Base-by-base conservation (phyloP, 53 echinoderm and acorn worm species). In the Arbacia lixula region DNA sequence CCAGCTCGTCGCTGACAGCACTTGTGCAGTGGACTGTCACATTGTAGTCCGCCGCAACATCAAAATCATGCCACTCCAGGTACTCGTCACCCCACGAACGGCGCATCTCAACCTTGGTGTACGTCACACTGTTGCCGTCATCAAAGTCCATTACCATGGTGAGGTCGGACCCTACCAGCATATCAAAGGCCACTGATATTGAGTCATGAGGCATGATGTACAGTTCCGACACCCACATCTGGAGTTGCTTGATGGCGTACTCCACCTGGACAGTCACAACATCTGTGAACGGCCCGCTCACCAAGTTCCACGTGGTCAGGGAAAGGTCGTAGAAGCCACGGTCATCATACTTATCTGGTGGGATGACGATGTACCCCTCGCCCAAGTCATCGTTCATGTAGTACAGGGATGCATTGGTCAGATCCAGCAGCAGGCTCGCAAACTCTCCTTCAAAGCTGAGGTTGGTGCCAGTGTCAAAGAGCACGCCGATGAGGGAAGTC, bases 161-260 rank as follows among this genome's bases (percentile, higher is more conserved):
- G 43, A 95, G 84, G 87, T 89, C 90, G 11, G 95, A 95, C 30
- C 95, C 95, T 21, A 90, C 89, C 51, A 85, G 26, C 90, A 95
- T 88, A 75, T 95, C 95, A 69, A 92, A 95, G 17, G 62, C 83
- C 28, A 95, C 61, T 20, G 87, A 72, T 38, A 95, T 95, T 1
- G 86, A 76, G 0, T 90, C 90, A 72, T 79, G 74, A 3, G 95
- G 92, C 43, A 90, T 86, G 8, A 95, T 85, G 55, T 95, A 92
- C 50, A 87, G 78, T 28, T 95, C 95, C 0, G 95, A 95, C 4
- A 90, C 92, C 88, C 87, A 90, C 85, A 95, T 92, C 51, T 60
- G 72, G 24, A 95, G 86, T 53, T 92, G 92, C 25, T 69, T 90
- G 56, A 95, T 92, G 22, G 90, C 90, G 32, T 76, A 95, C 71